Percentiles rank a stretch among this genome's conserved stretches.
These are phyloP conservation scores for Palaemon carinicauda DNA, from an alignment of 1,140 invertebrate genomes.

Conservation along the genomic window DNA sequence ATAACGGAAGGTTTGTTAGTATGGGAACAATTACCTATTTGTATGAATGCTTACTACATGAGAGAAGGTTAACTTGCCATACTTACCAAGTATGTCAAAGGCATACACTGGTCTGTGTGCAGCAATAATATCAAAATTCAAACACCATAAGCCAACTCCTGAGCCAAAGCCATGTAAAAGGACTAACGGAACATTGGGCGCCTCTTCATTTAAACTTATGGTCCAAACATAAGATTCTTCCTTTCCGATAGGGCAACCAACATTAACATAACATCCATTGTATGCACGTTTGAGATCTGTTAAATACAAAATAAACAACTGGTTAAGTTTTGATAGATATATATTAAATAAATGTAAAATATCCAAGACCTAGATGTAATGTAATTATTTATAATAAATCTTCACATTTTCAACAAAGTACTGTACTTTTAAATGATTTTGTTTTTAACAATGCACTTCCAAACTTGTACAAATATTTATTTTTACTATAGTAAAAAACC, in stretches of 20 bases:
- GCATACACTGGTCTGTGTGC: slow-evolving; percentile 87
- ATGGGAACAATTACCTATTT: too few species aligned
- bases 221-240: slow-evolving; percentile 87
- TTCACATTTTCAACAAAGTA: too few species aligned
- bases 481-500: too few species aligned
- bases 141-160: slow-evolving; percentile 90
- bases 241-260: slow-evolving; percentile 80
- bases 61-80: background rate
- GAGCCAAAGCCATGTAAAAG: slow-evolving; percentile 94
- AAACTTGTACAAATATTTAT: too few species aligned
- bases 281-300: slow-evolving; percentile 76
- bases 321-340: too few species aligned
- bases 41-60: background rate
- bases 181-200: slow-evolving; percentile 77
- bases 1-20: too few species aligned
- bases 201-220: slow-evolving; percentile 81
- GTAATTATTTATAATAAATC: too few species aligned
- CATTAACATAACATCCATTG: slow-evolving; percentile 83
- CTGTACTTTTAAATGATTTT: too few species aligned
- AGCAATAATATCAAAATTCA: slow-evolving; percentile 86
- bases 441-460: too few species aligned
- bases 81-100: slow-evolving; percentile 85
- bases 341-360: too few species aligned
- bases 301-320: background rate
- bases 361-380: too few species aligned